phyloP scores from a whole-genome alignment of 2,888 invertebrate species.

The Heteromurus nitidus region DNA sequence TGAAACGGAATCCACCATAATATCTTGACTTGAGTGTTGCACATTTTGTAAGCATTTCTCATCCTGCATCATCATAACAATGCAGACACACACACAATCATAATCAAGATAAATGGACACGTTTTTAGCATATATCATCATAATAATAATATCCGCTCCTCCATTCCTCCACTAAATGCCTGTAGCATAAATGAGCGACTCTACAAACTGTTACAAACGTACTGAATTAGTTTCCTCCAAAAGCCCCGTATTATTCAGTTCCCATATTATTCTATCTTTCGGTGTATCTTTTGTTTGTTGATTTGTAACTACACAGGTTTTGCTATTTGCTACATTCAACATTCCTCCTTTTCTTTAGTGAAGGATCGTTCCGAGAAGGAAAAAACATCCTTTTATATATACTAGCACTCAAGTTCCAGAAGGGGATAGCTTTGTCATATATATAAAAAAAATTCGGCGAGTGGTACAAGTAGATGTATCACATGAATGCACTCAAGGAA shows the following conservation, averaged over 20 bases:
- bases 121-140: constrained; percentile 10
- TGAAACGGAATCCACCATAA: too few species aligned
- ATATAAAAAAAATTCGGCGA: background rate
- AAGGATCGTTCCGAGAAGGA: background rate
- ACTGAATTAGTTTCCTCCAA: background rate
- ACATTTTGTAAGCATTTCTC: too few species aligned
- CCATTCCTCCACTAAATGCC: background rate
- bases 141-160: background rate
- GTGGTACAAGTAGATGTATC: too few species aligned
- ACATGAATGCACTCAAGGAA: too few species aligned
- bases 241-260: background rate
- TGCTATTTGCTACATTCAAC: background rate
- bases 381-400: too few species aligned
- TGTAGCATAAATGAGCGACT: background rate
- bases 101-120: background rate
- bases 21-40: too few species aligned
- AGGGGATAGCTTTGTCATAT: too few species aligned
- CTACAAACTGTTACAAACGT: background rate
- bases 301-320: background rate
- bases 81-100: too few species aligned
- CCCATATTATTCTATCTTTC: background rate
- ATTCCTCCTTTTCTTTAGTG: too few species aligned
- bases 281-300: background rate
- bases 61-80: too few species aligned
- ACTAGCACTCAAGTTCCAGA: too few species aligned